A percentile compares a stretch with the other conserved stretches of the same genome.
phyloP scores from a whole-genome alignment of 2,113 vertebrate species.

The Origma solitaria region DNA sequence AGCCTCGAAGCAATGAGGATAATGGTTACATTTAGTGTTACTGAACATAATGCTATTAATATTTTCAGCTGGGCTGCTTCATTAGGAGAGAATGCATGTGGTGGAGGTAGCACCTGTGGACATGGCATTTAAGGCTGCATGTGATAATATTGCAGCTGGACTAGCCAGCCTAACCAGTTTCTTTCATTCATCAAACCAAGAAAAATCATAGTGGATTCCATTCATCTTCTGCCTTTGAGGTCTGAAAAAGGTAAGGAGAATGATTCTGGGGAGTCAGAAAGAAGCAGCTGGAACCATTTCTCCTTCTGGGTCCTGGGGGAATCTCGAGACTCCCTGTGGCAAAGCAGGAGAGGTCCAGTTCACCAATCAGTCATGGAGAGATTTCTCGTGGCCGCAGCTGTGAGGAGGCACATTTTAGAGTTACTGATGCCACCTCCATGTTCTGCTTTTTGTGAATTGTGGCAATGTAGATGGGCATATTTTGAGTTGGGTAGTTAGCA shows the following conservation, averaged over 20 bases:
- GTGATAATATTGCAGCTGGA: neutral
- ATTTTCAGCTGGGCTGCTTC: neutral
- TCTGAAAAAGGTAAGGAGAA: neutral
- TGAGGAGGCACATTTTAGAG: neutral
- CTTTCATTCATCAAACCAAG: neutral
- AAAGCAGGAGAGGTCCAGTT: neutral
- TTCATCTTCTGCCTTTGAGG: neutral
- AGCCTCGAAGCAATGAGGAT: neutral
- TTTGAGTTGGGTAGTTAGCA: neutral
- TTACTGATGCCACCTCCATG: neutral
- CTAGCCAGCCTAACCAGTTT: neutral
- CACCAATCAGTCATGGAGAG: neutral
- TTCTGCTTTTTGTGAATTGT: neutral
- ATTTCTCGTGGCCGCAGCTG: neutral
- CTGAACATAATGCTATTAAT: neutral
- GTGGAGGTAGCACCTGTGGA: neutral
- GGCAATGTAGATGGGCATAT: neutral
- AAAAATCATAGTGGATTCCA: neutral
- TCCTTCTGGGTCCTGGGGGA: neutral
- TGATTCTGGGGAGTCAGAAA: neutral
- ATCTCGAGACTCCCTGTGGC: neutral
- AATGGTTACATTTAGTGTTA: neutral
- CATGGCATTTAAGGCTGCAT: neutral
- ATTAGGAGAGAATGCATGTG: neutral
- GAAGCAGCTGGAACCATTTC: neutral